A percentile compares a stretch with the other conserved stretches of the same genome.
Evolutionary conservation across 1,140 invertebrate genomes (phyloP).

Genomic region (Drosophila malerkotliana): DNA sequence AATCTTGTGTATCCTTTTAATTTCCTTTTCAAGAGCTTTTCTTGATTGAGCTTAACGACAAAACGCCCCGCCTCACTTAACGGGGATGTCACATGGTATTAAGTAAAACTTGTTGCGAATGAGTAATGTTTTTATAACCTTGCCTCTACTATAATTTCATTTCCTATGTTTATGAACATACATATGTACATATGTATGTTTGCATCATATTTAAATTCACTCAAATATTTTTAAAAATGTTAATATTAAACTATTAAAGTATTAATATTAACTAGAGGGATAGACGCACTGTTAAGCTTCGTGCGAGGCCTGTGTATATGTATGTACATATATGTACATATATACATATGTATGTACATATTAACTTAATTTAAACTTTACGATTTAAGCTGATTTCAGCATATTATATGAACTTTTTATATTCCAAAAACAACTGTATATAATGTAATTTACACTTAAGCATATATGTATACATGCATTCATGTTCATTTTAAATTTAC

Average conservation of each 20-base stretch:
- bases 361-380: too few relatives aligned
- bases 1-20: conserved; percentile 1
- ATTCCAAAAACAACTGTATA: neutral
- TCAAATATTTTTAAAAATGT: too few relatives aligned
- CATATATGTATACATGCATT: neutral
- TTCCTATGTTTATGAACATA: conserved; percentile 1
- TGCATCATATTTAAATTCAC: too few relatives aligned
- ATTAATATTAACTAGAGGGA: too few relatives aligned
- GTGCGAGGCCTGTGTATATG: too few relatives aligned
- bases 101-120: conserved; percentile 37
- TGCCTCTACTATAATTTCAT: neutral
- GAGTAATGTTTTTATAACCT: neutral
- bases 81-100: conserved; percentile 8
- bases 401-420: too few relatives aligned
- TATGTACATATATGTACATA: too few relatives aligned
- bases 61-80: conserved; percentile 12
- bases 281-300: too few relatives aligned
- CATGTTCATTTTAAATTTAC: neutral
- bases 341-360: too few relatives aligned
- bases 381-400: too few relatives aligned
- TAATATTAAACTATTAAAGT: too few relatives aligned
- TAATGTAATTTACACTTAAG: neutral
- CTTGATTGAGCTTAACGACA: conserved; percentile 14
- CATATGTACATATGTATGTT: neutral
- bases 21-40: conserved; percentile 22